These are phyloP conservation scores for Macrocentrus cingulum DNA, from an alignment of 1,140 invertebrate species.

Conservation along the genomic window DNA sequence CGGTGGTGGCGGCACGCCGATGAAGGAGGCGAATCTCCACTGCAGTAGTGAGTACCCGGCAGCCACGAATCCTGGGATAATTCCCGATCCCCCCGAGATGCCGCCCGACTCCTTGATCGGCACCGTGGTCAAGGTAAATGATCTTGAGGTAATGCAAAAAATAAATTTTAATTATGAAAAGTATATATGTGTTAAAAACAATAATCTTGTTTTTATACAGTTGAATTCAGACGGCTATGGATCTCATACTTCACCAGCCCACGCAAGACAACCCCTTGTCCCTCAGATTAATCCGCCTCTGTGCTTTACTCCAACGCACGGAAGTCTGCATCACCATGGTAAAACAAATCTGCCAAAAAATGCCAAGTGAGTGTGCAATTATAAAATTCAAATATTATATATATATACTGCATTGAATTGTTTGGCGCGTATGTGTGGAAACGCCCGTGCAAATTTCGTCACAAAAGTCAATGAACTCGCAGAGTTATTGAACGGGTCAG, in stretches of 20 bases:
- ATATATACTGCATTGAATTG: too few species aligned
- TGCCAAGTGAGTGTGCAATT: slow-evolving; percentile 84
- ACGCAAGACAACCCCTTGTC: slow-evolving; percentile 68
- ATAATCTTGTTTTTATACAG: slow-evolving; percentile 63
- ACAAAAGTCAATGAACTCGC: slow-evolving; percentile 52
- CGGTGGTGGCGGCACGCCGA: slow-evolving; percentile 52
- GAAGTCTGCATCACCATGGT: slow-evolving; percentile 43
- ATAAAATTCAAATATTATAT: too few species aligned
- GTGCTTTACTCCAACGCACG: slow-evolving; percentile 59
- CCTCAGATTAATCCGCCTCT: slow-evolving; percentile 62
- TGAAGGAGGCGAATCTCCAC: slow-evolving; percentile 56
- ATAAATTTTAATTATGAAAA: too few species aligned
- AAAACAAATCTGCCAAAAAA: slow-evolving; percentile 72
- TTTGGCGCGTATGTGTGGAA: too few species aligned
- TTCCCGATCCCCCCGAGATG: slow-evolving; percentile 65
- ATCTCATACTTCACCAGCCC: slow-evolving; percentile 81
- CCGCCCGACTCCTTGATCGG: slow-evolving; percentile 70
- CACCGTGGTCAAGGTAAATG: slow-evolving; percentile 79
- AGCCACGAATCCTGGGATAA: slow-evolving; percentile 58
- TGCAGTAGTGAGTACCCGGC: slow-evolving; percentile 59
- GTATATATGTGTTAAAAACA: not conserved
- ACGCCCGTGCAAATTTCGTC: slow-evolving; percentile 38
- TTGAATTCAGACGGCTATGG: slow-evolving; percentile 78
- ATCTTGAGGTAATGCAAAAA: slow-evolving; percentile 28
- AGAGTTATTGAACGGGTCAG: slow-evolving; percentile 60